These are phyloP conservation scores for Euclidia mi DNA, from an alignment of 2,888 invertebrate species.

Conservation along the genomic window DNA sequence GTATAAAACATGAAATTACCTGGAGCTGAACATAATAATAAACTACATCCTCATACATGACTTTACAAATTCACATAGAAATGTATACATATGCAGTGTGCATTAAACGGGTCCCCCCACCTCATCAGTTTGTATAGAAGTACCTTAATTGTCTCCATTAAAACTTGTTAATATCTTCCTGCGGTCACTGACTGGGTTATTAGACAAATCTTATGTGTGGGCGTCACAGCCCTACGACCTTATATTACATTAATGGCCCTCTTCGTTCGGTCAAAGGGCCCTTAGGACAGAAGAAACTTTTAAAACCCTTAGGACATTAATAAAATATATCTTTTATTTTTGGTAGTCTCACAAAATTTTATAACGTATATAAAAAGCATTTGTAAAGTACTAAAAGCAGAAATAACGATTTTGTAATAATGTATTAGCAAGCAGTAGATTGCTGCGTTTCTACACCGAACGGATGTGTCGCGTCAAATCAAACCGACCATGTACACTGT, in stretches of 20 bases:
- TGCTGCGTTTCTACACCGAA: constrained; percentile 28
- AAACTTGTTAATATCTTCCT: constrained; percentile 76
- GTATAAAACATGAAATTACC: no score
- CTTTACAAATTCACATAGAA: not conserved
- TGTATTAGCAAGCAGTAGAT: constrained; percentile 28
- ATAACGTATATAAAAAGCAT: constrained; percentile 18
- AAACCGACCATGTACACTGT: constrained; percentile 60
- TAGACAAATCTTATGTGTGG: constrained; percentile 47
- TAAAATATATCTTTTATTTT: not conserved
- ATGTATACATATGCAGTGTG: not conserved
- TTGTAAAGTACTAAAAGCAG: constrained; percentile 22
- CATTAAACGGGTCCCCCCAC: constrained; percentile 3
- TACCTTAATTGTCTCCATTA: constrained; percentile 79
- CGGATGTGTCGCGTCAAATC: constrained; percentile 32
- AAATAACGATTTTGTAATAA: constrained; percentile 21
- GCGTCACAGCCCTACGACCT: constrained; percentile 38
- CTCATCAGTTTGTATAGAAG: constrained; percentile 50
- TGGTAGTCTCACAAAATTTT: constrained; percentile 12
- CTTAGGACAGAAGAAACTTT: no score
- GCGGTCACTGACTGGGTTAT: constrained; percentile 60
- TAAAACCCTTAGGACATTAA: constrained; percentile 2
- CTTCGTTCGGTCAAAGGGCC: constrained; percentile 25
- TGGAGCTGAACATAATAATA: no score
- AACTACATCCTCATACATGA: not conserved
- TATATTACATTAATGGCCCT: constrained; percentile 35